Evolutionary conservation across 1,140 invertebrate species (phyloP), one percentile per base, ranked within the genome.

Genomic region (Diplogasteroides magnus): DNA sequence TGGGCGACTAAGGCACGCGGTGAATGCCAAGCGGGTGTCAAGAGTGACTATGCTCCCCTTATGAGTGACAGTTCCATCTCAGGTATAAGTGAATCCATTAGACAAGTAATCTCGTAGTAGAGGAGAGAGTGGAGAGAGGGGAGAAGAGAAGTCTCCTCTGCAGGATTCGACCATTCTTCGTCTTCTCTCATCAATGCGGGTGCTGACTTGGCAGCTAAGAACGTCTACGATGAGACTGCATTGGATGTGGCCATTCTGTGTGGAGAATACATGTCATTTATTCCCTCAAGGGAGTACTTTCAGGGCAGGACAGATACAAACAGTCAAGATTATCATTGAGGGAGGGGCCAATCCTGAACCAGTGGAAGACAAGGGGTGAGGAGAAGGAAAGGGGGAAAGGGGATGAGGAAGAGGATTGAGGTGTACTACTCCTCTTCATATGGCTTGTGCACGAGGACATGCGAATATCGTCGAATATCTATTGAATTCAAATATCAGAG

Each of bases 311-410:
- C 37, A 48, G 19, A 11, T 48, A 19, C 6, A 6, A 11, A 19
- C 37, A 6, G 19, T 19, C 19, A 48, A 48, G 19, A 19, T 48
- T 48, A 6, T 48, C 19, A 48, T 48, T 6, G 37, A 48, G 6
- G 19, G 37, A 48, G 37, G 37, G 19, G 37, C 37, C 6, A 11
- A 48, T 48, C 19, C 37, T 11, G 19, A 48, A 65, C 3, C 23
- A 19, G 37, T 23, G 48, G 48, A n/a, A n/a, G 29, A 55, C 11
- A 31, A 31, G 48, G 64, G 48, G 14, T 11, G 61, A 27, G 27
- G 64, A 65, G 64, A 65, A 65, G 37, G 29, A 65, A 28, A 31
- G 48, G 13, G 64, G 29, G 64, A 65, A 48, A 65, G 48, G n/a
- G 13, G 64, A 48, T 48, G 37, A 48, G 37, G 19, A 48, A 11